These are phyloP conservation scores for Myrmecophaga tridactyla DNA, from an alignment of 2,113 vertebrate species.

Conservation along the genomic window DNA sequence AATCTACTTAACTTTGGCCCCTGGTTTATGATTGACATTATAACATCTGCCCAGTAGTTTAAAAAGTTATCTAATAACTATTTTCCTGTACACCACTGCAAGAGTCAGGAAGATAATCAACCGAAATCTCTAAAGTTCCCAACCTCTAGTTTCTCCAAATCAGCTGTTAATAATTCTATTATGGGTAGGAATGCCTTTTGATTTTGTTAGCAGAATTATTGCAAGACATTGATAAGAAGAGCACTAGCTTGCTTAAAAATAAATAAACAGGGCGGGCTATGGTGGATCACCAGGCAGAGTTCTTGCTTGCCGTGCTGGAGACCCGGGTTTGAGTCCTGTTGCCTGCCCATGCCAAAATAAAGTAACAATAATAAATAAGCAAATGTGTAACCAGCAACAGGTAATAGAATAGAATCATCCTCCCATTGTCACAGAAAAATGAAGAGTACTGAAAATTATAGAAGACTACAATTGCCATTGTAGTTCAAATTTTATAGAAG, in stretches of 20 bases:
- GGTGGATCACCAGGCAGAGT: no score
- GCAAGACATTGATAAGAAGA: not conserved
- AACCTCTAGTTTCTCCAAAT: not conserved
- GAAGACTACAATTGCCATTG: not conserved
- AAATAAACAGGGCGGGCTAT: no score
- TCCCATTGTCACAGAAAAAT: not conserved
- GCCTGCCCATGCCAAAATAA: no score
- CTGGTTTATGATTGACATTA: conserved; percentile 3
- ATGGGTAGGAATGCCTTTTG: not conserved
- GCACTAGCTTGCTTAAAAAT: not conserved
- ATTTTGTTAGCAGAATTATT: not conserved
- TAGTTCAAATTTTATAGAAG: not conserved
- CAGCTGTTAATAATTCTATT: not conserved
- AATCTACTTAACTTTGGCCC: not conserved
- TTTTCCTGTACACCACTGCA: not conserved
- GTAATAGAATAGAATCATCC: not conserved
- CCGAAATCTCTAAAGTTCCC: not conserved
- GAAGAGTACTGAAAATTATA: not conserved
- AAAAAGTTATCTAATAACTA: not conserved
- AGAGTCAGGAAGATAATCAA: not conserved
- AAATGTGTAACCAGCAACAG: not conserved
- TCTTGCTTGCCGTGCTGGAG: no score
- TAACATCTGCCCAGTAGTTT: not conserved
- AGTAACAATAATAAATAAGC: not conserved
- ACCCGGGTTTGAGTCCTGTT: no score